Percentiles rank a stretch among this genome's conserved stretches.
Evolutionary conservation across 2,797 vertebrate genomes (phyloP).

Genomic region (Gastrophryne carolinensis): DNA sequence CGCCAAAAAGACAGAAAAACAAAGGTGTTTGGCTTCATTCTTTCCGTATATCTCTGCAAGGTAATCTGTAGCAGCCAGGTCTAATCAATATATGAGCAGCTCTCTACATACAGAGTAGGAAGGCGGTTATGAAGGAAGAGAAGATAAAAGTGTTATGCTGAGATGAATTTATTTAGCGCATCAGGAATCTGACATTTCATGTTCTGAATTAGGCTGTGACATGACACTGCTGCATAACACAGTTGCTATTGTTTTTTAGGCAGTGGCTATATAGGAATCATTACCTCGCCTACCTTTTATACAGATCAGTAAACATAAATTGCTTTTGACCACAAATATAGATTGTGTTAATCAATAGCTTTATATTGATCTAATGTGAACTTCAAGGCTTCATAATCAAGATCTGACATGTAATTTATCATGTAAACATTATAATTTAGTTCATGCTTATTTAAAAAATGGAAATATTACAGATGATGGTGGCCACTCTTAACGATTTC

Average conservation of each 20-base stretch:
- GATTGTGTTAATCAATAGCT: no score
- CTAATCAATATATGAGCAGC: neutral
- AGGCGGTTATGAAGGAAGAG: neutral
- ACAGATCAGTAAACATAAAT: neutral
- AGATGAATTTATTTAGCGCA: neutral
- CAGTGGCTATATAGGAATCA: neutral
- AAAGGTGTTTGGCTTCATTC: neutral
- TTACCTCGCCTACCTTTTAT: neutral
- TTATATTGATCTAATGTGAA: no score
- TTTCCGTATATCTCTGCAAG: neutral
- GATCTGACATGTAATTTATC: no score
- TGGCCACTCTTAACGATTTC: no score
- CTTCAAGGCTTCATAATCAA: no score
- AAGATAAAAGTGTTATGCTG: neutral
- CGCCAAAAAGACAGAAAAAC: neutral
- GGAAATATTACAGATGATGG: no score
- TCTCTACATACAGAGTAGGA: neutral
- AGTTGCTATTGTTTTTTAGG: neutral
- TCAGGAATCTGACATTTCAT: constrained; percentile 8
- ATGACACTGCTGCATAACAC: neutral
- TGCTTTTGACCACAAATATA: neutral
- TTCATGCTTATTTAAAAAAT: no score
- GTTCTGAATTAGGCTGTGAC: constrained; percentile 1
- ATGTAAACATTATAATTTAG: no score
- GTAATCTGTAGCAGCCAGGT: neutral